phyloP scores from a whole-genome alignment of 2,113 vertebrate species.

The Cottus gobio region DNA sequence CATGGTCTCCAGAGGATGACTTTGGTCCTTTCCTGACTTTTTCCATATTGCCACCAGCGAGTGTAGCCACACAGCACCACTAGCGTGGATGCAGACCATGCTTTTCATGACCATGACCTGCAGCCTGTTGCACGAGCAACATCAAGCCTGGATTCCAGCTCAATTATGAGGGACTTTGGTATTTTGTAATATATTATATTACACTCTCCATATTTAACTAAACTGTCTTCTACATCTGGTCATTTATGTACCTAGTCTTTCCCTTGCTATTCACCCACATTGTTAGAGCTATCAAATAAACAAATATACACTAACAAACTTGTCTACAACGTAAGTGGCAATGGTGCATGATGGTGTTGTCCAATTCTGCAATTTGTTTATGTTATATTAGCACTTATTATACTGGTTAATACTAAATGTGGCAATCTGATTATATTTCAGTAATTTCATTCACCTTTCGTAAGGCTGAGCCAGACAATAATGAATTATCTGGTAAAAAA shows the following conservation, averaged over 20 bases:
- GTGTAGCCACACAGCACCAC: background rate
- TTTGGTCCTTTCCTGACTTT: background rate
- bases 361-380: background rate
- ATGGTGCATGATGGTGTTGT: too few relatives aligned
- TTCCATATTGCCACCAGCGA: background rate
- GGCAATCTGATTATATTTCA: background rate
- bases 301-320: background rate
- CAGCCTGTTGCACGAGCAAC: background rate
- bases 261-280: too few relatives aligned
- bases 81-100: background rate
- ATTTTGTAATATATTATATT: too few relatives aligned
- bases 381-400: background rate
- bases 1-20: background rate
- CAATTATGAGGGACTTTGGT: too few relatives aligned
- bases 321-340: background rate
- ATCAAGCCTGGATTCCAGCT: too few relatives aligned
- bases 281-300: background rate
- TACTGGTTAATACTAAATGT: background rate
- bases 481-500: background rate
- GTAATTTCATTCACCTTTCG: background rate
- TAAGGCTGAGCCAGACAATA: background rate
- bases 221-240: too few relatives aligned
- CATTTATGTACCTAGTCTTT: too few relatives aligned
- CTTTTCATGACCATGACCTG: background rate
- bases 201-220: too few relatives aligned